phyloP scores from a whole-genome alignment of 2,113 vertebrate genomes.

The Caracal caracal region DNA sequence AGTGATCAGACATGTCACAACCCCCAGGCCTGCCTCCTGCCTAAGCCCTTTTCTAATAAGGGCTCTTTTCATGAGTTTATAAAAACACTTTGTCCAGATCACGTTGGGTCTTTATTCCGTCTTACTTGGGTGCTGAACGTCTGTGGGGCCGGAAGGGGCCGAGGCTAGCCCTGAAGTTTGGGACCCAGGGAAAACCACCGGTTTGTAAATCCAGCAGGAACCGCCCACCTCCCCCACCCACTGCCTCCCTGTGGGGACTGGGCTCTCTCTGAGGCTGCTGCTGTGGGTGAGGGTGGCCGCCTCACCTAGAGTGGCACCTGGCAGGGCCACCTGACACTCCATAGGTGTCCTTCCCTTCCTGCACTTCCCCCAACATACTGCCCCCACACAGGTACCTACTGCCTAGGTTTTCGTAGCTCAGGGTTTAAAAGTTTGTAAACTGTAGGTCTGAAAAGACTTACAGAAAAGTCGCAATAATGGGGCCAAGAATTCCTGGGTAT shows the following conservation, averaged over 20 bases:
- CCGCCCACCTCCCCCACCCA: accelerated
- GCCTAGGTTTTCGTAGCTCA: not conserved
- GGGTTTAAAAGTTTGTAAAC: not conserved
- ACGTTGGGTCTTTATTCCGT: not conserved
- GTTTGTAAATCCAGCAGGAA: not conserved
- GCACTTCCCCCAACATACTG: not conserved
- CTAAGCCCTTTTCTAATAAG: conserved; percentile 55
- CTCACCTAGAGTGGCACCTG: not conserved
- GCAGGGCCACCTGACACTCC: too few species aligned
- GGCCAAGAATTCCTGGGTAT: not conserved
- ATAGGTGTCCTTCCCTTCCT: not conserved
- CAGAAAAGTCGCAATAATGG: not conserved
- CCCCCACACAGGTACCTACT: not conserved
- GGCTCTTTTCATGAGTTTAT: conserved; percentile 70
- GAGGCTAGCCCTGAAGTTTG: not conserved
- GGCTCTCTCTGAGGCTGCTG: not conserved
- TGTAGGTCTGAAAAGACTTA: not conserved
- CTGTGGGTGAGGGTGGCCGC: not conserved
- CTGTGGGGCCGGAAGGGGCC: not conserved
- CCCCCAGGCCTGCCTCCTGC: not conserved
- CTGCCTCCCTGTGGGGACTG: not conserved
- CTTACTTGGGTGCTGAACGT: not conserved
- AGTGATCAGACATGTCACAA: not conserved
- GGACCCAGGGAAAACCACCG: not conserved
- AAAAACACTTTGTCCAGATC: conserved; percentile 58